phyloP scores from a whole-genome alignment of 2,888 invertebrate genomes.

The Cabera pusaria region DNA sequence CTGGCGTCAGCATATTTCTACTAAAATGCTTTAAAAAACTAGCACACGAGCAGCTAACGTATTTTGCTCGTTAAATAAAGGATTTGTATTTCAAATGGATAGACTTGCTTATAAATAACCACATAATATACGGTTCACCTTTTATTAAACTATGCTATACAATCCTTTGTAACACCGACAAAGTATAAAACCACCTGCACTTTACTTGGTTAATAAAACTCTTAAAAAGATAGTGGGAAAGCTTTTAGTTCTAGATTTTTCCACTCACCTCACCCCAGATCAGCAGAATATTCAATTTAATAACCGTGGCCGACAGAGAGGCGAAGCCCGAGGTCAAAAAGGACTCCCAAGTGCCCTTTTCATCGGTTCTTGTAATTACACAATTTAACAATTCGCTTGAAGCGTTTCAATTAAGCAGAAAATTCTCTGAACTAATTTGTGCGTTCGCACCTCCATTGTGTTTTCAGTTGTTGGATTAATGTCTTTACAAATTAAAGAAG shows the following conservation, averaged over 20 bases:
- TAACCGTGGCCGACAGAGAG: slow-evolving; percentile 11
- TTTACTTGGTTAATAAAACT: too few relatives aligned
- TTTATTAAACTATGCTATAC: too few relatives aligned
- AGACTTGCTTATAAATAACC: too few relatives aligned
- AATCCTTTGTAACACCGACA: too few relatives aligned
- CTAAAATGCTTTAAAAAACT: too few relatives aligned
- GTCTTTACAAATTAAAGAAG: slow-evolving; percentile 18
- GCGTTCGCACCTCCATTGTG: slow-evolving; percentile 29
- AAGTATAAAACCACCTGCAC: too few relatives aligned
- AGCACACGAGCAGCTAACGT: too few relatives aligned
- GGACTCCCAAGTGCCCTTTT: slow-evolving; percentile 17
- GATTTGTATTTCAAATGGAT: too few relatives aligned
- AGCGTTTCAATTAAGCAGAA: slow-evolving; percentile 30
- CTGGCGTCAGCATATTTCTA: too few relatives aligned
- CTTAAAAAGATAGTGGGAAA: too few relatives aligned
- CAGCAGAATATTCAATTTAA: slow-evolving; percentile 9
- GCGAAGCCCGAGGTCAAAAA: slow-evolving; percentile 1
- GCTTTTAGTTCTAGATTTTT: neutral
- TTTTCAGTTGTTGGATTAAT: slow-evolving; percentile 22
- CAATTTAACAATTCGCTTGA: slow-evolving; percentile 25
- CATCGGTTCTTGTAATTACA: slow-evolving; percentile 24
- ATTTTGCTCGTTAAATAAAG: too few relatives aligned
- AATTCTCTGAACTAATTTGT: slow-evolving; percentile 31
- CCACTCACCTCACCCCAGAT: neutral
- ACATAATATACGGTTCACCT: too few relatives aligned